Evolutionary conservation across 1,140 invertebrate genomes (phyloP).

Genomic region (Rhagoletis pomonella): DNA sequence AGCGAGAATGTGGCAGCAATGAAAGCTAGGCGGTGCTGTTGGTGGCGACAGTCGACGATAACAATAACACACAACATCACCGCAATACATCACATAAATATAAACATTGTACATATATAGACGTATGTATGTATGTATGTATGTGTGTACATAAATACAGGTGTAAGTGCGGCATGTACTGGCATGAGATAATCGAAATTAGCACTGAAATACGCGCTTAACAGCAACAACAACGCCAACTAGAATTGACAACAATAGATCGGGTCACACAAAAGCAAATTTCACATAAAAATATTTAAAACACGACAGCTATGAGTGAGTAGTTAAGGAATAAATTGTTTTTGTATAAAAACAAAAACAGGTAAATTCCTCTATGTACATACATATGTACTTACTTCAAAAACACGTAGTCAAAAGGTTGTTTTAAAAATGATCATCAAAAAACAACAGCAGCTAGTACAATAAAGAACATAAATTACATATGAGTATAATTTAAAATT

Average conservation of each 20-base stretch:
- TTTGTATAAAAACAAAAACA: constrained; percentile 1
- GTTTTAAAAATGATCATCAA: not conserved
- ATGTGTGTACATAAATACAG: not conserved
- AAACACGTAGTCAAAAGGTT: not conserved
- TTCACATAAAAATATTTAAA: constrained; percentile 45
- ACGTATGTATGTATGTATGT: not conserved
- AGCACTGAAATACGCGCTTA: constrained; percentile 61
- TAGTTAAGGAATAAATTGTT: not conserved
- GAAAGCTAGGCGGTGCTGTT: constrained; percentile 55
- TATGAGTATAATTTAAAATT: constrained; percentile 14
- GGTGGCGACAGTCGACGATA: not conserved
- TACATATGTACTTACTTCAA: not conserved
- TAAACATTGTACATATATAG: not conserved
- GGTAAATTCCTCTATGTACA: not conserved
- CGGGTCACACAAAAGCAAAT: constrained; percentile 47
- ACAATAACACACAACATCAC: not conserved
- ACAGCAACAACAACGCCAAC: constrained; percentile 36
- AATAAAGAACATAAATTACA: constrained; percentile 5
- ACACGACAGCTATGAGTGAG: constrained; percentile 47
- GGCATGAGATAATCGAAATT: constrained; percentile 72
- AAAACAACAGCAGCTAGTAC: not conserved
- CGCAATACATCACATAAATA: not conserved
- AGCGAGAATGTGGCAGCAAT: constrained; percentile 60
- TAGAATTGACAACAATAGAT: constrained; percentile 35
- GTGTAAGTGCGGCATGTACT: constrained; percentile 20